A percentile compares a stretch with the other conserved stretches of the same genome.
These are phyloP conservation scores for Sebastes variabilis DNA, from an alignment of 2,797 vertebrate genomes.

Conservation along the genomic window DNA sequence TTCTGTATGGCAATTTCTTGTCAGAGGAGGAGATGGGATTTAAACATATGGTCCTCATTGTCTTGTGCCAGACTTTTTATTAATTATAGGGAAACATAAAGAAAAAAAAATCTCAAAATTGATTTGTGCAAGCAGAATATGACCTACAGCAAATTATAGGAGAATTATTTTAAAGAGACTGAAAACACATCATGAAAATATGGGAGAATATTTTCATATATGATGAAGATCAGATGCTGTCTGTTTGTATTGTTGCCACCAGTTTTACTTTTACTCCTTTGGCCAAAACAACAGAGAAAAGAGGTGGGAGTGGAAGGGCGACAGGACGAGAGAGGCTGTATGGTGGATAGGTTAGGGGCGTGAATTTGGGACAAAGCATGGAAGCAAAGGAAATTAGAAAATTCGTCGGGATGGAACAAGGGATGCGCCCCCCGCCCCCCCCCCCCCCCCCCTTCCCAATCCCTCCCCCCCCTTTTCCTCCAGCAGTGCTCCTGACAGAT, in stretches of 20 bases:
- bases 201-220: conserved; percentile 25
- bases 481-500: conserved; percentile 84
- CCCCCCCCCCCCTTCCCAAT: not conserved
- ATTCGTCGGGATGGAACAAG: conserved; percentile 82
- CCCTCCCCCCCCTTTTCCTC: conserved; percentile 51
- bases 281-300: conserved; percentile 48
- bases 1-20: conserved; percentile 61
- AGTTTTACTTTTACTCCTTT: conserved; percentile 37
- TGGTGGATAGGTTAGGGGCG: conserved; percentile 80
- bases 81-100: conserved; percentile 61
- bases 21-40: conserved; percentile 70
- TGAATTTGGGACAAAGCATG: conserved; percentile 83
- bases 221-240: conserved; percentile 26
- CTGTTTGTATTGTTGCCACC: conserved; percentile 13
- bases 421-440: conserved; percentile 65
- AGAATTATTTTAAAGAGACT: conserved; percentile 48
- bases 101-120: conserved; percentile 58
- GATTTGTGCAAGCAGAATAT: conserved; percentile 71
- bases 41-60: conserved; percentile 76
- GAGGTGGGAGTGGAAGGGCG: conserved; percentile 30
- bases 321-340: conserved; percentile 57
- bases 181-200: conserved; percentile 35
- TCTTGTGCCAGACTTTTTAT: conserved; percentile 71
- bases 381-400: conserved; percentile 86
- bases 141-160: conserved; percentile 62